Percentiles rank a stretch among this genome's conserved stretches.
Conservation (phyloP, 30 jellyfish, hydroid and myxozoan genomes). For the Pseudorhiza aurosa region DNA sequence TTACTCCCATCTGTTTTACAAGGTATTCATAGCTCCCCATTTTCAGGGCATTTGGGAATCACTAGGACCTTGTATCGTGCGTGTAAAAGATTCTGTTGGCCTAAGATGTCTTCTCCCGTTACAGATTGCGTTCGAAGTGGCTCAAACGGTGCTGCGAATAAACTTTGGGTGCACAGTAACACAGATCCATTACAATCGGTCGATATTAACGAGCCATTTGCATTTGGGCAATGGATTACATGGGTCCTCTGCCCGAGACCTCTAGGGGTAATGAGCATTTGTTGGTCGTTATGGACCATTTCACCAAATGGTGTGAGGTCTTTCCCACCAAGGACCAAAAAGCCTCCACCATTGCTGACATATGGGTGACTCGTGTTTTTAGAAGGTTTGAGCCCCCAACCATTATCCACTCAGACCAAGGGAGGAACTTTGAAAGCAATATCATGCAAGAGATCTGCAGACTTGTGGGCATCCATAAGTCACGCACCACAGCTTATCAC, state of each 20-base stretch:
- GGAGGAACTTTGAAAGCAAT: conserved; percentile 42
- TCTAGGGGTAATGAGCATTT: conserved; percentile 54
- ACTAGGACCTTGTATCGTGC: conserved; percentile 1
- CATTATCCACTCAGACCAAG: conserved; percentile 64
- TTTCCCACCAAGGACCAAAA: conserved; percentile 47
- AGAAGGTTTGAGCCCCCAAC: conserved; percentile 57
- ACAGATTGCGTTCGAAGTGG: conserved; percentile 4
- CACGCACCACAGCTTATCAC: conserved; percentile 67
- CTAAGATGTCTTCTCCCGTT: conserved; percentile 2
- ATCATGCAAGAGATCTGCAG: conserved; percentile 46
- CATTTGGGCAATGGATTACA: conserved; percentile 25
- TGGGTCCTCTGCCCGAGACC: conserved; percentile 63
- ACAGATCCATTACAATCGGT: conserved; percentile 20
- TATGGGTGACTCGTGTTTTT: conserved; percentile 27
- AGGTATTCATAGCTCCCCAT: conserved; percentile 31
- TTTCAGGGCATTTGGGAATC: conserved; percentile 15
- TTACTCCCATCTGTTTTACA: conserved; percentile 2
- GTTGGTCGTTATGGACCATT: conserved; percentile 62
- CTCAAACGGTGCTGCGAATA: neutral
- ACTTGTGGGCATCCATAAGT: conserved; percentile 41
- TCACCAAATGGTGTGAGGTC: conserved; percentile 72
- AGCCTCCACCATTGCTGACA: conserved; percentile 63
- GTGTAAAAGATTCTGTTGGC: conserved; percentile 11
- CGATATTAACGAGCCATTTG: conserved; percentile 50
- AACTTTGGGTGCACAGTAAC: neutral